A percentile compares a stretch with the other conserved stretches of the same genome.
Conservation (phyloP, 1,140 invertebrate species). For the Callitettix versicolor region DNA sequence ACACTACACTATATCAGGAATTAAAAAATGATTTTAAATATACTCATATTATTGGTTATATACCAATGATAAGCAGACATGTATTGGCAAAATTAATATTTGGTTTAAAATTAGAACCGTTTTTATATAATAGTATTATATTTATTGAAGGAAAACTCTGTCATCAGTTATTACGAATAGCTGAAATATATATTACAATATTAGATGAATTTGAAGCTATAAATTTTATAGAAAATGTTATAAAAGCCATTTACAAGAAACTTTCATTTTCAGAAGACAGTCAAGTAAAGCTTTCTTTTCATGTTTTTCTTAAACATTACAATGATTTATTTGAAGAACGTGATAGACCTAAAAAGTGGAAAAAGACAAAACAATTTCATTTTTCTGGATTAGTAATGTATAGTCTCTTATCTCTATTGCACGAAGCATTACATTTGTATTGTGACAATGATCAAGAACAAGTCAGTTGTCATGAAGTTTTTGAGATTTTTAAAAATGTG, state of each 20-base stretch:
- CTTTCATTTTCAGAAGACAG: not conserved
- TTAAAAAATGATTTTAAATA: conserved; percentile 1
- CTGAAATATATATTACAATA: not conserved
- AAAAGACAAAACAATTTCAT: not conserved
- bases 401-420: not conserved
- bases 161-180: not conserved
- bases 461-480: not conserved
- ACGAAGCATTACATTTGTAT: not conserved
- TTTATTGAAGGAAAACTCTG: not conserved
- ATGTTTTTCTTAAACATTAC: not conserved
- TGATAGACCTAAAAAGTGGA: too few species aligned
- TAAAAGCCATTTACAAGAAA: not conserved
- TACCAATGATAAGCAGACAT: conserved; percentile 1
- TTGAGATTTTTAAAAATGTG: not conserved
- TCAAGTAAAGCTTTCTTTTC: conserved; percentile 1
- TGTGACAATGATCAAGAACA: not conserved
- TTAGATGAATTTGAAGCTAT: conserved; percentile 4
- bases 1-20: not conserved
- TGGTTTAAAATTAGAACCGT: not conserved
- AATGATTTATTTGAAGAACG: too few species aligned
- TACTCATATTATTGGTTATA: conserved; percentile 3
- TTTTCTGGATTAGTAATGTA: conserved; percentile 4
- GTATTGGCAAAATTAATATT: conserved; percentile 1
- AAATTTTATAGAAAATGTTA: not conserved
- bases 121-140: not conserved